These are phyloP conservation scores for Parnassius smintheus DNA, from an alignment of 2,888 invertebrate species.

Conservation along the genomic window DNA sequence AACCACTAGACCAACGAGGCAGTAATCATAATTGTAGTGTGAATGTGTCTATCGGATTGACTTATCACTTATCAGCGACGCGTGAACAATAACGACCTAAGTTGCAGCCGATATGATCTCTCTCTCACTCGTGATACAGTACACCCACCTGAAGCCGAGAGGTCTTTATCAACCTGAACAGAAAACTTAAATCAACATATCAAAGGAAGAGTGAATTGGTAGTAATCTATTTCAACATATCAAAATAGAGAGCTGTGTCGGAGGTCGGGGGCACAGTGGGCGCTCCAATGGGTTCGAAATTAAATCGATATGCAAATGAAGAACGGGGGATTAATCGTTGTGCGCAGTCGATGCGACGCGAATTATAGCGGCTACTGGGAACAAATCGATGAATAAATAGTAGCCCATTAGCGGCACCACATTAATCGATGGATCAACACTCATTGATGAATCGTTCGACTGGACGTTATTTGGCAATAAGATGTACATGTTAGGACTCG, in stretches of 20 bases:
- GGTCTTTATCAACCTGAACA: constrained; percentile 59
- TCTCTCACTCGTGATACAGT: constrained; percentile 45
- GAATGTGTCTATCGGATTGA: constrained; percentile 73
- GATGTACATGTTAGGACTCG: no score
- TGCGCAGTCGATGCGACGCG: constrained; percentile 67
- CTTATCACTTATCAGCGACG: constrained; percentile 67
- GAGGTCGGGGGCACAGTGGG: constrained; percentile 70
- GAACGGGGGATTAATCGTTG: constrained; percentile 66
- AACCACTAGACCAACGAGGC: no score
- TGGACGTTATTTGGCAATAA: no score
- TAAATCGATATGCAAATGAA: constrained; percentile 77
- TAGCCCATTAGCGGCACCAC: constrained; percentile 64
- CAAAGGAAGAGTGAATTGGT: constrained; percentile 42
- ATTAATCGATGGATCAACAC: constrained; percentile 63
- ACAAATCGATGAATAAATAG: constrained; percentile 76
- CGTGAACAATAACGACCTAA: constrained; percentile 63
- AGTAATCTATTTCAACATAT: constrained; percentile 74
- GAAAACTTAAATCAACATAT: constrained; percentile 45
- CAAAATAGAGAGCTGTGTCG: constrained; percentile 65
- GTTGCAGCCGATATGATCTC: constrained; percentile 47
- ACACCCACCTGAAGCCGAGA: constrained; percentile 57
- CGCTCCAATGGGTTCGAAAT: constrained; percentile 74
- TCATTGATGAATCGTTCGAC: neutral
- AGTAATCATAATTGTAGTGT: constrained; percentile 71
- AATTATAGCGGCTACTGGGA: constrained; percentile 65